A percentile compares a stretch with the other conserved stretches of the same genome.
These are phyloP conservation scores for Puma concolor DNA, from an alignment of 2,113 vertebrate species.

Conservation along the genomic window DNA sequence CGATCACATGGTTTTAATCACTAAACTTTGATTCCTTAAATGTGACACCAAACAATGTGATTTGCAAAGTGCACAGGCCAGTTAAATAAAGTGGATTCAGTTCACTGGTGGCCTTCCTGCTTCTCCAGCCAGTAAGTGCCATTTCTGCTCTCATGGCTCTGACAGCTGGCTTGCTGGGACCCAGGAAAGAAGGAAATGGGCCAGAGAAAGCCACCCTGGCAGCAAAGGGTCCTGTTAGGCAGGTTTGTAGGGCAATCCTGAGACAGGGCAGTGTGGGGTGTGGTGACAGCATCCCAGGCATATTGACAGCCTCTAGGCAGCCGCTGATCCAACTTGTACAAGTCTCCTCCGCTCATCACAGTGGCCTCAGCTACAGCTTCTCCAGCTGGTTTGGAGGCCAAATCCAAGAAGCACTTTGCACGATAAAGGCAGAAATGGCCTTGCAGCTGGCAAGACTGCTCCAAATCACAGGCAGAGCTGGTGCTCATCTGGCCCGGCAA, in stretches of 20 bases:
- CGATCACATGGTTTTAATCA: constrained; percentile 79
- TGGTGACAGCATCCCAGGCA: constrained; percentile 81
- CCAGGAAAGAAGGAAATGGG: constrained; percentile 83
- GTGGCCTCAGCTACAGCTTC: constrained; percentile 73
- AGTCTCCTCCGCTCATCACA: constrained; percentile 76
- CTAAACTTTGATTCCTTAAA: constrained; percentile 79
- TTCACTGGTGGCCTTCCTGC: constrained; percentile 80
- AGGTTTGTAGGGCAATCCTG: constrained; percentile 82
- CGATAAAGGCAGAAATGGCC: constrained; percentile 30
- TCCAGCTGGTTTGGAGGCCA: constrained; percentile 66
- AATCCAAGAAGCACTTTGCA: background rate
- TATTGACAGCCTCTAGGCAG: constrained; percentile 82
- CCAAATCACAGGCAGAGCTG: constrained; percentile 1
- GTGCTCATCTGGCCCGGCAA: background rate
- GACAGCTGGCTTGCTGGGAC: constrained; percentile 84
- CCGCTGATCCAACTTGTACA: constrained; percentile 79
- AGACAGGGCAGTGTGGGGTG: constrained; percentile 80
- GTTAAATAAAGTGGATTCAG: constrained; percentile 84
- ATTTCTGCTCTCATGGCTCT: constrained; percentile 85
- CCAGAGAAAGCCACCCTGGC: constrained; percentile 86
- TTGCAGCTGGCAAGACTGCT: background rate
- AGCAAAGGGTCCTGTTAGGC: constrained; percentile 86
- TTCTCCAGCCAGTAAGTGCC: constrained; percentile 83
- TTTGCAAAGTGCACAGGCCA: constrained; percentile 83
- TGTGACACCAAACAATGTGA: constrained; percentile 80